Evolutionary conservation across 2,888 invertebrate species (phyloP).

Genomic region (Mechanitis messenoides): DNA sequence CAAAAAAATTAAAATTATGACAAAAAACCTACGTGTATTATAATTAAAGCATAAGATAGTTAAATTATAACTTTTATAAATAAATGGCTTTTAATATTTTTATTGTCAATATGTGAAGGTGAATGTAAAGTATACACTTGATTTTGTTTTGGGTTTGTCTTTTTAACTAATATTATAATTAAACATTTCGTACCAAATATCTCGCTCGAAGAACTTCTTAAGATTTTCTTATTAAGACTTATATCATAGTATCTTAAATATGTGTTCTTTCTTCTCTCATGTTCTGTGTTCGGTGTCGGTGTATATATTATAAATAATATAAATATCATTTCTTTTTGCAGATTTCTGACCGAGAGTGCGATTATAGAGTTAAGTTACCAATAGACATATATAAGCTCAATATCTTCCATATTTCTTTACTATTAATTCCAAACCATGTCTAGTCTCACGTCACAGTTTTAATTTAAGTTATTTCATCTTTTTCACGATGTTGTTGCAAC

Average conservation of each 20-base stretch:
- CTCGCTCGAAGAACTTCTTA: too few species aligned
- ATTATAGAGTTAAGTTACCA: slow-evolving; percentile 33
- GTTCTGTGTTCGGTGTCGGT: slow-evolving; percentile 28
- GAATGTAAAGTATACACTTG: neutral
- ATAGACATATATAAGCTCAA: slow-evolving; percentile 14
- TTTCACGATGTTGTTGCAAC: neutral
- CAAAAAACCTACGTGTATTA: too few species aligned
- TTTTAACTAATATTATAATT: neutral
- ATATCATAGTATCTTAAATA: neutral
- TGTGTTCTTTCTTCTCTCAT: slow-evolving; percentile 2
- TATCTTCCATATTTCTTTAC: slow-evolving; percentile 34
- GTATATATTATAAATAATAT: slow-evolving; percentile 22
- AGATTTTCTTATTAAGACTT: neutral
- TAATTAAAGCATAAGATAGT: too few species aligned
- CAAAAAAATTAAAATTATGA: too few species aligned
- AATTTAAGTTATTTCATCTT: slow-evolving; percentile 55
- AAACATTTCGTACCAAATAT: neutral
- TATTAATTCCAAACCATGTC: slow-evolving; percentile 65
- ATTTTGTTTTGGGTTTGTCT: neutral
- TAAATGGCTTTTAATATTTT: slow-evolving; percentile 7
- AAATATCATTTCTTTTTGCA: slow-evolving; percentile 46
- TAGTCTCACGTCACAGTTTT: slow-evolving; percentile 76
- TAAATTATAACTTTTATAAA: slow-evolving; percentile 9
- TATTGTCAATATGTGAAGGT: neutral
- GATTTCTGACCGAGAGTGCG: slow-evolving; percentile 59